Conservation (phyloP, 2,113 vertebrate genomes). For the Neodon shergylaensis region DNA sequence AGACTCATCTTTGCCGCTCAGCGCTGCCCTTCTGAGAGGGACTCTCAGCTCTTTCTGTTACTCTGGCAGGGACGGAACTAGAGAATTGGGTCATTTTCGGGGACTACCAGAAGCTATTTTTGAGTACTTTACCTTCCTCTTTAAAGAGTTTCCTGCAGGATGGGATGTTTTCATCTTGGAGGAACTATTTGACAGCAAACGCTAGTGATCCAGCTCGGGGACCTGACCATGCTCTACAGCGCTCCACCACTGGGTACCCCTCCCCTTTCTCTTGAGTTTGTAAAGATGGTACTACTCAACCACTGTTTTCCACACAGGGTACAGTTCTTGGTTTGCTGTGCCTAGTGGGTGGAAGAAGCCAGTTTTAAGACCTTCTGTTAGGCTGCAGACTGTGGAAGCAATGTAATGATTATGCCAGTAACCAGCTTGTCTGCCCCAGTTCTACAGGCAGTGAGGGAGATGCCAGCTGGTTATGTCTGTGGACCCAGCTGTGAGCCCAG, state of each 20-base stretch:
- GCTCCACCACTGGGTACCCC: too few relatives aligned
- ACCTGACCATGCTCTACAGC: background rate
- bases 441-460: background rate
- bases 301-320: background rate
- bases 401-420: background rate
- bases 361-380: background rate
- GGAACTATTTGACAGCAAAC: background rate
- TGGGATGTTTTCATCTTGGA: background rate
- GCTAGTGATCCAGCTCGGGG: too few relatives aligned
- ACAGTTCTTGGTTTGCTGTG: background rate
- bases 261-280: background rate
- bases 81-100: background rate
- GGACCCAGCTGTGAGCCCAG: background rate
- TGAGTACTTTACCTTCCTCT: background rate
- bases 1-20: background rate
- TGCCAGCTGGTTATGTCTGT: background rate
- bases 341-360: background rate
- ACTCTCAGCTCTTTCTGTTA: background rate
- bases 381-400: background rate
- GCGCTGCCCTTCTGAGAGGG: background rate
- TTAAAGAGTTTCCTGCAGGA: background rate
- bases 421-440: background rate
- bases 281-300: background rate
- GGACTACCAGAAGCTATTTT: background rate
- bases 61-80: background rate